phyloP scores from a whole-genome alignment of 2,888 invertebrate species.

The Serripes groenlandicus region DNA sequence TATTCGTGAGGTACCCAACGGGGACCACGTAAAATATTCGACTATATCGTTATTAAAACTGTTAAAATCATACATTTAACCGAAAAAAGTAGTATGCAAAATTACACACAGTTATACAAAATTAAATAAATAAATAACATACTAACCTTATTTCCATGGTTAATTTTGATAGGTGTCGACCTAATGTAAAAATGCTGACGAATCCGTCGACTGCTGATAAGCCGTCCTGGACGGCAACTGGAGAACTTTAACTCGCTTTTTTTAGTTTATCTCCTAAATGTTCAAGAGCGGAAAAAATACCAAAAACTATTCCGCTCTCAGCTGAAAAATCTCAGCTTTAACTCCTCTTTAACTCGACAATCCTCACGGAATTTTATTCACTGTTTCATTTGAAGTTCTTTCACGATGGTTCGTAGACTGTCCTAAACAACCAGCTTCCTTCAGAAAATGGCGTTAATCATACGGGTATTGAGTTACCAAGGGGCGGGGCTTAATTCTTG shows the following conservation, averaged over 20 bases:
- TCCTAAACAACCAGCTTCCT: slow-evolving; percentile 51
- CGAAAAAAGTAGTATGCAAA: no score
- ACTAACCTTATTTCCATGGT: slow-evolving; percentile 59
- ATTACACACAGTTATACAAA: neutral
- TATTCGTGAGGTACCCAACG: slow-evolving; percentile 7
- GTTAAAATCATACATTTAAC: no score
- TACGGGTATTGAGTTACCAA: slow-evolving; percentile 58
- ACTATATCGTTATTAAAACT: no score
- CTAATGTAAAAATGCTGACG: slow-evolving; percentile 9
- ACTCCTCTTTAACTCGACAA: slow-evolving; percentile 1
- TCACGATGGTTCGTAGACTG: slow-evolving; percentile 11
- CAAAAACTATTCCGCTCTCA: slow-evolving; percentile 19
- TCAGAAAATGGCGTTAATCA: slow-evolving; percentile 58
- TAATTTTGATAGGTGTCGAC: slow-evolving; percentile 4
- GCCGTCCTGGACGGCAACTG: slow-evolving; percentile 40
- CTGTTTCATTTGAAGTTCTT: slow-evolving; percentile 48
- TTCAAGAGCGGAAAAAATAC: slow-evolving; percentile 7
- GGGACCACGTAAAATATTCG: neutral
- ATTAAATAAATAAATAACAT: neutral
- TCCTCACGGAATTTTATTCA: slow-evolving; percentile 22
- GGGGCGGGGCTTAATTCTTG: slow-evolving; percentile 58
- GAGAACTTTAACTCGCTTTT: neutral
- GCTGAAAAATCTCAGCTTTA: slow-evolving; percentile 64
- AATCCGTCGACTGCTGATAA: slow-evolving; percentile 10
- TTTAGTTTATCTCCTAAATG: neutral